phyloP scores from a whole-genome alignment of 2,888 invertebrate species.

The Hoplodrina ambigua region DNA sequence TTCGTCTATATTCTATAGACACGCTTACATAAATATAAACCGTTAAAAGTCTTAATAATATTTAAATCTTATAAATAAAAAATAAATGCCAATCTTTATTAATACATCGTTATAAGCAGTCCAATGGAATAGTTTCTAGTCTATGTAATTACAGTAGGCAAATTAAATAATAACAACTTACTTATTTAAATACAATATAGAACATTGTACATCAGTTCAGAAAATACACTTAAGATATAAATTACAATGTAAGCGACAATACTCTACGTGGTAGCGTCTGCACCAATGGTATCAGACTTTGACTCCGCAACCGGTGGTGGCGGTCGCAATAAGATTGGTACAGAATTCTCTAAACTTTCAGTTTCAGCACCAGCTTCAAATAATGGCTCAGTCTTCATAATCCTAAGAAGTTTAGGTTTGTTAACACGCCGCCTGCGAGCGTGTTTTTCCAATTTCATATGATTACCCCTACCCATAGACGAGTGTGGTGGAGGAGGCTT shows the following conservation, averaged over 20 bases:
- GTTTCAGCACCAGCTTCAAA: slow-evolving; percentile 78
- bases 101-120: slow-evolving; percentile 41
- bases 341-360: slow-evolving; percentile 70
- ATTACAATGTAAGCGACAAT: slow-evolving; percentile 25
- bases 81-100: slow-evolving; percentile 63
- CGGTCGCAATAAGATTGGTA: slow-evolving; percentile 77
- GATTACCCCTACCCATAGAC: slow-evolving; percentile 70
- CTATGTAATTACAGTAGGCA: slow-evolving; percentile 19
- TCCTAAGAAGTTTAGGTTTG: slow-evolving; percentile 77
- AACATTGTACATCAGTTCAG: slow-evolving; percentile 62
- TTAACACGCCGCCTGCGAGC: slow-evolving; percentile 76
- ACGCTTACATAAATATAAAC: slow-evolving; percentile 36
- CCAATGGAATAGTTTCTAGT: slow-evolving; percentile 32
- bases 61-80: slow-evolving; percentile 47
- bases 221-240: slow-evolving; percentile 27
- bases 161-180: slow-evolving; percentile 38
- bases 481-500: slow-evolving; percentile 84
- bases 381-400: slow-evolving; percentile 80
- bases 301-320: slow-evolving; percentile 77
- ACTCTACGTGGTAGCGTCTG: slow-evolving; percentile 42
- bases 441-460: slow-evolving; percentile 75
- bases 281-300: slow-evolving; percentile 67
- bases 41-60: slow-evolving; percentile 40
- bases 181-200: slow-evolving; percentile 55
- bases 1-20: slow-evolving; percentile 48